Evolutionary conservation across 2,113 vertebrate genomes (phyloP), one percentile per base, ranked within the genome.

Genomic region (Tragelaphus imberbis): DNA sequence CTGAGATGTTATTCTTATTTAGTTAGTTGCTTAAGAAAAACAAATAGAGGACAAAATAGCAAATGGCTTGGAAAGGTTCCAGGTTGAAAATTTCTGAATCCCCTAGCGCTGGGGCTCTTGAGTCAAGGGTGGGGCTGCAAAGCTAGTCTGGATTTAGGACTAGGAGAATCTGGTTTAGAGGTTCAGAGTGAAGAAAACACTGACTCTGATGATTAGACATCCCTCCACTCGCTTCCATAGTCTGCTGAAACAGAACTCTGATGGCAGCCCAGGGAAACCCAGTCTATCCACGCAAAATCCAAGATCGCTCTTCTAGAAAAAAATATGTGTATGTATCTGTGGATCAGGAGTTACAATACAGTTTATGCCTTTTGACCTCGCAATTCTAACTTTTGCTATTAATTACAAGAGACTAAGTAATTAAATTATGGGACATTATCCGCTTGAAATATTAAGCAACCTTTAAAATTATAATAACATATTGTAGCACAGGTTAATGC

Each of bases 21-120:
- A 95, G 77, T 90, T 94, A 98, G 95, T 91, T 96, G 55, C 55
- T 97, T 92, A 97, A 98, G 98, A 99, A 98, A 95, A 98, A 98
- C 85, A 97, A 47, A 85, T 77, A 97, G 95, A 94, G 95, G 97
- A 90, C 88, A 98, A 97, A 97, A 94, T 89, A 98, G 92, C 77
- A 97, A 98, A 94, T 12, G 77, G 6, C 55, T 55, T 93, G 77
- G 97, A 97, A 96, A 97, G 36, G 86, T 14, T 96, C 94, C 94
- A 98, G 89, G 91, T 84, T 86, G 68, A 55, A 96, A 96, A 90
- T 56, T 94, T 98, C 91, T 88, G 91, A 87, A 90, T 96, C 90
- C 7, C 17, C 81, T 92, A 86, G 95, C 84, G 94, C 30, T 51
- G 51, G 95, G 65, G 86, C 68, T 94, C 36, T 93, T 14, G 2